Evolutionary conservation across 2,888 invertebrate genomes (phyloP).

Genomic region (Pristionchus arcanus): DNA sequence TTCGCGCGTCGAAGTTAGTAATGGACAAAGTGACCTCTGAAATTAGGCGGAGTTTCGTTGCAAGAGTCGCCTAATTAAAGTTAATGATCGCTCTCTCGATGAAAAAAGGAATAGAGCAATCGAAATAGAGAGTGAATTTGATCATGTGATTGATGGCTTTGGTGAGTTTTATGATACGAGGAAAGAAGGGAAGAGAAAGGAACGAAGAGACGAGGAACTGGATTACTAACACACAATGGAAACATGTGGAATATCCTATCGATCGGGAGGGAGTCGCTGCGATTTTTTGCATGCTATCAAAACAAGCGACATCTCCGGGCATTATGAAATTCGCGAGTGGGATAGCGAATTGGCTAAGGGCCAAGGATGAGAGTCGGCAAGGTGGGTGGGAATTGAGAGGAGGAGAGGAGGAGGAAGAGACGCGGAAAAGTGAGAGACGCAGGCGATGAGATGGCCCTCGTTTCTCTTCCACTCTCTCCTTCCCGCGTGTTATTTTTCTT

Average conservation of each 20-base stretch:
- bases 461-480: too few species aligned
- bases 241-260: conserved; percentile 13
- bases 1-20: background rate
- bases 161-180: conserved; percentile 29
- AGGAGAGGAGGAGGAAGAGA: background rate
- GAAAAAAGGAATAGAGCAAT: background rate
- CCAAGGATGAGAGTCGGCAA: background rate
- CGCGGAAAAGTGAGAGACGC: conserved; percentile 21
- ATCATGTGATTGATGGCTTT: conserved; percentile 36
- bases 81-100: conserved; percentile 22
- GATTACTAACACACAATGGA: background rate
- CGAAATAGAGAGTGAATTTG: background rate
- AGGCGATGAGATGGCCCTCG: background rate
- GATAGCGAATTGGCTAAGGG: background rate
- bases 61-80: background rate
- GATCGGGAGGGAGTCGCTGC: background rate
- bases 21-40: background rate
- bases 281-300: background rate
- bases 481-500: too few species aligned
- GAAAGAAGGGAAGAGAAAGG: background rate
- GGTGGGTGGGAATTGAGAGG: conserved; percentile 12
- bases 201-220: background rate
- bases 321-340: conserved; percentile 27
- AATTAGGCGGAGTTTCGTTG: background rate
- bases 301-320: background rate